Conservation (phyloP, 1,140 invertebrate genomes). For the Polyergus mexicanus region DNA sequence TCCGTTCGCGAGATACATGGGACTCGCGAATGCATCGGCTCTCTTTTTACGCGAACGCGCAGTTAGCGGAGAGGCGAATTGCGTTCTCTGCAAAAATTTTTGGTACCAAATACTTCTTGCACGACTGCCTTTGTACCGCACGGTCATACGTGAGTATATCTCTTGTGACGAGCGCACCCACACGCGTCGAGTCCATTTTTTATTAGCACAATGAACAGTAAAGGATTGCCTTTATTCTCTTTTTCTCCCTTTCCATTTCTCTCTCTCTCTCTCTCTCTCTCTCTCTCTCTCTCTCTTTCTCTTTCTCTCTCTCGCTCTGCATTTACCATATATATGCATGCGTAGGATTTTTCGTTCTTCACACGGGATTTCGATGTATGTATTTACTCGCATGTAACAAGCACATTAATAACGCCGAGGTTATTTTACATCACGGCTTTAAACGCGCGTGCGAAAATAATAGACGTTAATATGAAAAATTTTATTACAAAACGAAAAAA, state of each 20-base stretch:
- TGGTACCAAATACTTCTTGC: constrained; percentile 28
- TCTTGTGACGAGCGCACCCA: constrained; percentile 2
- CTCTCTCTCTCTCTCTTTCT: no score
- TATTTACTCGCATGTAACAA: constrained; percentile 30
- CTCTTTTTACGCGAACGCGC: constrained; percentile 6
- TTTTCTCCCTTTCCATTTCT: no score
- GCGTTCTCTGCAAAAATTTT: constrained; percentile 55
- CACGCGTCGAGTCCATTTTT: constrained; percentile 62
- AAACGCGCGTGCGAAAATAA: not conserved
- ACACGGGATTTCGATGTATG: not conserved
- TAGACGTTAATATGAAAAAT: constrained; percentile 25
- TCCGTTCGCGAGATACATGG: not conserved
- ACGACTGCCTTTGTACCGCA: constrained; percentile 37
- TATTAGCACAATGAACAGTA: constrained; percentile 47
- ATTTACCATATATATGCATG: not conserved
- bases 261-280: not conserved
- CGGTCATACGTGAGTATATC: constrained; percentile 52
- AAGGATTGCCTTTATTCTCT: constrained; percentile 33
- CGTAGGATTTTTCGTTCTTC: constrained; percentile 17
- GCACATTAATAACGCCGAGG: constrained; percentile 9
- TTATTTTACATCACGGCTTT: constrained; percentile 46
- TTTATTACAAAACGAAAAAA: constrained; percentile 2
- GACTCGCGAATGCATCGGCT: not conserved
- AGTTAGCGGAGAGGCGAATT: constrained; percentile 16
- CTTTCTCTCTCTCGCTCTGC: not conserved